phyloP scores from a whole-genome alignment of 2,888 invertebrate species.

The Atethmia centrago region DNA sequence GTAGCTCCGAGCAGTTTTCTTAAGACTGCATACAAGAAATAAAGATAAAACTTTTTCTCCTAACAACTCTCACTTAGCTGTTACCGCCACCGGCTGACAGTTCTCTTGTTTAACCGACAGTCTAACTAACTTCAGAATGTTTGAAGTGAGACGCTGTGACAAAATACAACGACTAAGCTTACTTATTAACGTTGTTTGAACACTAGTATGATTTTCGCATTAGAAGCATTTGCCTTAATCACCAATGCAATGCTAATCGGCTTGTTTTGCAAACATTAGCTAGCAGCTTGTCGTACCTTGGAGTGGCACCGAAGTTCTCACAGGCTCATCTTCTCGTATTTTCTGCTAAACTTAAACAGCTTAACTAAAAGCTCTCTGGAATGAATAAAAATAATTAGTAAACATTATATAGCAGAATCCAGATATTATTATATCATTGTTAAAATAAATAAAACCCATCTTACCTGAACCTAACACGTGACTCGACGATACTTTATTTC shows the following conservation, averaged over 20 bases:
- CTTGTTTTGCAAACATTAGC: too few relatives aligned
- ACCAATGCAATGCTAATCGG: too few relatives aligned
- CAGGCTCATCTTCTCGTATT: too few relatives aligned
- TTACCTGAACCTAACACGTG: too few relatives aligned
- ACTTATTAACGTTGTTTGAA: slow-evolving; percentile 26
- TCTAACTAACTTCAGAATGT: neutral
- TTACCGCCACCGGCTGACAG: neutral
- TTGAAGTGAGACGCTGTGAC: neutral
- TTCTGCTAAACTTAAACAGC: too few relatives aligned
- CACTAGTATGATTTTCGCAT: slow-evolving; percentile 41
- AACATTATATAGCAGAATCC: neutral
- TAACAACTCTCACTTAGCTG: neutral
- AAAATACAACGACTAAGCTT: slow-evolving; percentile 27
- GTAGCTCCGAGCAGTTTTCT: neutral
- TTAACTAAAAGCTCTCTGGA: too few relatives aligned
- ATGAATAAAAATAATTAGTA: too few relatives aligned
- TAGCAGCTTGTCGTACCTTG: too few relatives aligned
- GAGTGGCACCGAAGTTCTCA: too few relatives aligned
- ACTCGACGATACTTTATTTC: too few relatives aligned
- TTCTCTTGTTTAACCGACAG: neutral
- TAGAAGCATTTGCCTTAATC: slow-evolving; percentile 39
- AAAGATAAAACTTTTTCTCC: neutral
- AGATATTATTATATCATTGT: neutral
- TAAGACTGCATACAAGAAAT: neutral
- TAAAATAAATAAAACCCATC: too few relatives aligned